A percentile compares a stretch with the other conserved stretches of the same genome.
phyloP scores from a whole-genome alignment of 2,888 invertebrate genomes.

The Caenorhabditis sp. region DNA sequence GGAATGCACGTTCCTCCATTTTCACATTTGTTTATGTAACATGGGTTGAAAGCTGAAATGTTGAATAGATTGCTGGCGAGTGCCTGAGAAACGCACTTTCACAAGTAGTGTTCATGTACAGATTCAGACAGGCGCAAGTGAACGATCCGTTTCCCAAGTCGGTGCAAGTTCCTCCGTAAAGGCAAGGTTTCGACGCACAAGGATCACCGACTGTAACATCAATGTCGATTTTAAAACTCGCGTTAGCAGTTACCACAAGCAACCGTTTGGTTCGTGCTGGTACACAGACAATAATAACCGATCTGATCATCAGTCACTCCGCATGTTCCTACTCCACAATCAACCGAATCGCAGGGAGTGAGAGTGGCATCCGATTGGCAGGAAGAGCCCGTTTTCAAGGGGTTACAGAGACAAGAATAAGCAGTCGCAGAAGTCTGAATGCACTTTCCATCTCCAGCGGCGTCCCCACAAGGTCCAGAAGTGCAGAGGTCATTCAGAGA shows the following conservation, averaged over 20 bases:
- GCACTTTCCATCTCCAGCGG: constrained; percentile 34
- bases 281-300: constrained; percentile 48
- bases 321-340: constrained; percentile 51
- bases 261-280: constrained; percentile 43
- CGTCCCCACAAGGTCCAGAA: constrained; percentile 37
- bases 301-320: constrained; percentile 51
- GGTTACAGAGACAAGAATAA: constrained; percentile 39
- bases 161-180: constrained; percentile 52
- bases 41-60: constrained; percentile 49
- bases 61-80: no score
- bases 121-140: constrained; percentile 42
- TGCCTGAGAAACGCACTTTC: no score
- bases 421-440: constrained; percentile 45
- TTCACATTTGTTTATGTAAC: constrained; percentile 40
- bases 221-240: no score
- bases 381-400: constrained; percentile 27
- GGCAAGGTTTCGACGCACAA: constrained; percentile 38
- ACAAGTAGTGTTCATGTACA: constrained; percentile 42
- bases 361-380: constrained; percentile 27
- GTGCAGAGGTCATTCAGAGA: constrained; percentile 50
- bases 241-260: no score
- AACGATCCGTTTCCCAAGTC: constrained; percentile 46
- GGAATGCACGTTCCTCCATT: constrained; percentile 53
- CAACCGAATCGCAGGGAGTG: constrained; percentile 33
- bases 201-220: constrained; percentile 26